Evolutionary conservation across 2,113 vertebrate genomes (phyloP).

Genomic region (Vanacampus margaritifer): DNA sequence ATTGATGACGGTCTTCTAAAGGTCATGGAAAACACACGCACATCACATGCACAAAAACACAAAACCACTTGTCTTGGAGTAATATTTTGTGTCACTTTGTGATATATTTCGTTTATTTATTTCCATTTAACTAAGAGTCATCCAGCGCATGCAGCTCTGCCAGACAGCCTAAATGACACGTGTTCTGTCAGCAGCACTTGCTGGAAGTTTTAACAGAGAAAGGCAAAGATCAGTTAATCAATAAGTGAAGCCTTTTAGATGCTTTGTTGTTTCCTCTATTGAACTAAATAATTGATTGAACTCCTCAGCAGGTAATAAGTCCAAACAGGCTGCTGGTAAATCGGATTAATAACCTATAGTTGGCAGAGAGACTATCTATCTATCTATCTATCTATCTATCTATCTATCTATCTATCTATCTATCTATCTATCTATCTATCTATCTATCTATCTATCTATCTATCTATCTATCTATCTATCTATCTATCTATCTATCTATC

Average conservation of each 20-base stretch:
- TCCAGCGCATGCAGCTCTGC: slow-evolving; percentile 12
- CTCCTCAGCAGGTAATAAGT: slow-evolving; percentile 25
- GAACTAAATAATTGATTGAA: slow-evolving; percentile 47
- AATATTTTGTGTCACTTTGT: slow-evolving; percentile 32
- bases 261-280: slow-evolving; percentile 74
- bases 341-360: slow-evolving; percentile 10
- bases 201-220: slow-evolving; percentile 55
- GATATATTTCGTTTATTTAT: slow-evolving; percentile 62
- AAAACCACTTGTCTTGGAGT: slow-evolving; percentile 30
- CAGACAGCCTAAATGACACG: slow-evolving; percentile 30
- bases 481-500: too few species aligned
- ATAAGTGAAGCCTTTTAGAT: slow-evolving; percentile 81
- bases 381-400: slow-evolving; percentile 19
- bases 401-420: background rate
- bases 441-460: too few species aligned
- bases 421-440: too few species aligned
- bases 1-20: slow-evolving; percentile 48
- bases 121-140: slow-evolving; percentile 48
- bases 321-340: slow-evolving; percentile 20
- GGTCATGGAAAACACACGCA: background rate
- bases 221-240: slow-evolving; percentile 78
- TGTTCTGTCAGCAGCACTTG: slow-evolving; percentile 32
- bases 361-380: slow-evolving; percentile 6
- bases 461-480: too few species aligned
- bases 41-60: background rate